A percentile compares a stretch with the other conserved stretches of the same genome.
These are phyloP conservation scores for Gallinago paraguaiae DNA, from an alignment of 2,113 vertebrate species.

Conservation along the genomic window DNA sequence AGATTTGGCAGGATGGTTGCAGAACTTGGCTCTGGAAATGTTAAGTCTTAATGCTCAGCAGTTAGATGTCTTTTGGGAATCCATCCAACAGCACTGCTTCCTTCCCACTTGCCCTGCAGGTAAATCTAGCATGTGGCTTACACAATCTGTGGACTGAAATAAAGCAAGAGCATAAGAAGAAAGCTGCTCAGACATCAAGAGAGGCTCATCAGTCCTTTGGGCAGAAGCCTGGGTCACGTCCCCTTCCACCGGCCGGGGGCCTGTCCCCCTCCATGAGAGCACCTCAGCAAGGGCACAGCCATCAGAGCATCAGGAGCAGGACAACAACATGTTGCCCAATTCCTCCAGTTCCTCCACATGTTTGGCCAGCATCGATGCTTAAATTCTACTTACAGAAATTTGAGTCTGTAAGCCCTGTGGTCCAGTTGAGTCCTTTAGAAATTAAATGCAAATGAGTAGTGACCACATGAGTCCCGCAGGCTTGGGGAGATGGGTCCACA, in stretches of 20 bases:
- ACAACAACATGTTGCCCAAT: background rate
- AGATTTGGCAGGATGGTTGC: background rate
- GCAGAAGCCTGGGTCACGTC: slow-evolving; percentile 42
- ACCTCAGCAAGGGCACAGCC: rapidly evolving
- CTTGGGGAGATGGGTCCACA: rapidly evolving
- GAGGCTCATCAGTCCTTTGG: slow-evolving; percentile 48
- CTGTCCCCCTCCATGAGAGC: rapidly evolving
- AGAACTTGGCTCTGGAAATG: background rate
- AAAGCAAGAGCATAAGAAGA: slow-evolving; percentile 45
- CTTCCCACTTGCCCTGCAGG: slow-evolving; percentile 60
- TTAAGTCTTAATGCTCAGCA: background rate
- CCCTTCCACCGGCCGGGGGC: background rate
- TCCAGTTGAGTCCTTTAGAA: background rate
- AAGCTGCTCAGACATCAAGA: slow-evolving; percentile 56
- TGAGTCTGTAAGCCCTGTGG: background rate
- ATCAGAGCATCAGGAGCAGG: background rate
- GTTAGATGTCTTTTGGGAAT: slow-evolving; percentile 37
- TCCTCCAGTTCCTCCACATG: background rate
- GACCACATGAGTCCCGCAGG: background rate
- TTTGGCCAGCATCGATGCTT: background rate
- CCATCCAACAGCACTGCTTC: slow-evolving; percentile 50
- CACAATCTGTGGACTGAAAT: slow-evolving; percentile 64
- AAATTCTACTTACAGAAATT: background rate
- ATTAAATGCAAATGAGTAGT: background rate
- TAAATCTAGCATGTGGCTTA: slow-evolving; percentile 60